Conservation (phyloP, 2,113 vertebrate species). For the Xenopus tropicalis region UCB_Xtro_10.0 CM004449.2:114559001-114559500, state of each 20-base stretch:
- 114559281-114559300: neutral
- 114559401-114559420: too few relatives aligned
- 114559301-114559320: neutral
- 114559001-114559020: neutral
- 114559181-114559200: conserved; percentile 33
- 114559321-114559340: neutral
- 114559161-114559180: conserved; percentile 41
- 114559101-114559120: conserved; percentile 45
- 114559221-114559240: neutral
- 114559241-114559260: conserved; percentile 16
- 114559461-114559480: too few relatives aligned
- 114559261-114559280: neutral
- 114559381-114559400: too few relatives aligned
- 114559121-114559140: conserved; percentile 43
- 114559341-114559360: neutral
- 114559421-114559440: too few relatives aligned
- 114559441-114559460: too few relatives aligned
- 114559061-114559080: conserved; percentile 51
- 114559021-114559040: conserved; percentile 28
- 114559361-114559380: too few relatives aligned
- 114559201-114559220: conserved; percentile 29
- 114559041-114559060: conserved; percentile 54
- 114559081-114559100: conserved; percentile 47
- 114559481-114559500: too few relatives aligned
- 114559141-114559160: conserved; percentile 41